Evolutionary conservation across 2,113 vertebrate genomes (phyloP), one percentile per base, ranked within the genome.

Genomic region (Hylia prasina): DNA sequence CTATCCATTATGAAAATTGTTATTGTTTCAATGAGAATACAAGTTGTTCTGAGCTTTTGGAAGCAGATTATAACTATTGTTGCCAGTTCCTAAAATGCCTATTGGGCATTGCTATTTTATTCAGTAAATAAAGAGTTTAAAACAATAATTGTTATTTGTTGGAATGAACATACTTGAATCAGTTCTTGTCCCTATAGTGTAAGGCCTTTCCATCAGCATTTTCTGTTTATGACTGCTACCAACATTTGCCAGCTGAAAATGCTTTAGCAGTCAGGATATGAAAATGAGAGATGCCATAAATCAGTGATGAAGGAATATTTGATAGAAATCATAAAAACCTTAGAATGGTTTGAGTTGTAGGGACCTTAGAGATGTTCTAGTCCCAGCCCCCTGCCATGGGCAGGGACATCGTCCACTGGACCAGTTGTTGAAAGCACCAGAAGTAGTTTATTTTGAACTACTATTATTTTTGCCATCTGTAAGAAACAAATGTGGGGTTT

Each of bases 21-120:
- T 95, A 95, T 97, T 97, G 94, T 96, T 96, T 96, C 92, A 95
- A 50, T 92, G 37, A 96, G 96, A 95, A 95, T 97, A 89, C 90
- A 94, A 96, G 90, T 90, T 93, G 93, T 93, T 96, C 86, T 90
- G 90, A 68, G 47, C 48, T 92, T 96, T 87, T 87, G 82, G 76
- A 94, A 92, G 60, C 68, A 90, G 75, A 93, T 90, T 94, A 47
- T 75, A 83, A 40, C 64, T 91, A 96, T 96, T 94, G 95, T 95
- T 95, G 68, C 82, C 64, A 70, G 88, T 86, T 94, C 71, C 37
- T 94, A 86, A 94, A 86, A 90, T 90, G 94, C 68, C 94, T 88
- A 45, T 77, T 92, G 86, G 94, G 90, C 88, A 96, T 80, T 88
- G 51, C 60, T 93, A 56, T 93, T 94, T 96, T 95, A 70, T 92